A percentile compares a stretch with the other conserved stretches of the same genome.
These are phyloP conservation scores for Entomyzon cyanotis DNA, from an alignment of 2,113 vertebrate genomes.

Conservation along the genomic window DNA sequence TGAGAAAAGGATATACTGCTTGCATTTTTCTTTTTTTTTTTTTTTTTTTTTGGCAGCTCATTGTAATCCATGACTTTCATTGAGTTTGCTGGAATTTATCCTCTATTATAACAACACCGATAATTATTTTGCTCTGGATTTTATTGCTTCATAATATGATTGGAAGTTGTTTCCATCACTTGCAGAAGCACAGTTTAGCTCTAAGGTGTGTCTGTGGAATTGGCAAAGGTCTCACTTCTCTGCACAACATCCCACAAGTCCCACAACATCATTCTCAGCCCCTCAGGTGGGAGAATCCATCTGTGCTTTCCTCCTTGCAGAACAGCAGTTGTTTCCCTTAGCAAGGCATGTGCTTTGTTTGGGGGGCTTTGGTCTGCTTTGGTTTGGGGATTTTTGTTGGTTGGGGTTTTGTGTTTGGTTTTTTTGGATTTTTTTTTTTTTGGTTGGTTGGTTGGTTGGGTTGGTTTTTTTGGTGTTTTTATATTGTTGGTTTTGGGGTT, in stretches of 20 bases:
- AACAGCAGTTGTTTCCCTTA: background rate
- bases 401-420: background rate
- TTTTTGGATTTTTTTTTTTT: no score
- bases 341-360: background rate
- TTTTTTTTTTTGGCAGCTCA: background rate
- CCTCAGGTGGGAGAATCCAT: background rate
- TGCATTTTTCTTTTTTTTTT: background rate
- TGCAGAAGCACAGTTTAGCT: background rate
- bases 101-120: background rate
- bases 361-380: background rate
- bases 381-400: background rate
- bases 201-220: background rate
- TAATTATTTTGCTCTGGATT: conserved; percentile 20
- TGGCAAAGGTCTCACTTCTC: background rate
- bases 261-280: background rate
- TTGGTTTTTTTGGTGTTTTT: background rate
- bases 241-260: background rate
- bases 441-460: background rate
- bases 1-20: background rate
- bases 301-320: background rate
- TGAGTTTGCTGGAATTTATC: conserved; percentile 16
- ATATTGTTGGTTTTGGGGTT: background rate
- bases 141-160: background rate
- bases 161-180: background rate
- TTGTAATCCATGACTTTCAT: conserved; percentile 16